phyloP scores from a whole-genome alignment of 2,797 vertebrate genomes.

The Propithecus perrieri region DNA sequence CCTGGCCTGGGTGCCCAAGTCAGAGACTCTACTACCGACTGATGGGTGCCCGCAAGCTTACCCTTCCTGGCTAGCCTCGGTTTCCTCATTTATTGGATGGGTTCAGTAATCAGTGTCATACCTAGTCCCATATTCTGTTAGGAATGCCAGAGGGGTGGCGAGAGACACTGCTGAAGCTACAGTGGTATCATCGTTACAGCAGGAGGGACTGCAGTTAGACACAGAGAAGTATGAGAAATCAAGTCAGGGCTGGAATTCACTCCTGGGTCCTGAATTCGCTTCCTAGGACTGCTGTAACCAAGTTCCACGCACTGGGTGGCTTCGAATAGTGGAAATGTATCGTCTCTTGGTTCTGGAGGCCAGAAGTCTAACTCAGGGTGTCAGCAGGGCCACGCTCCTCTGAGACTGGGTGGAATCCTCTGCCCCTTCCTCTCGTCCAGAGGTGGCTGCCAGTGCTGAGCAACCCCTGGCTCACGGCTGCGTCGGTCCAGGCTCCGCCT shows the following conservation, averaged over 20 bases:
- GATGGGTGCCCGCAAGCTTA: no score
- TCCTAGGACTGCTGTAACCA: not conserved
- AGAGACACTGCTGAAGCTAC: not conserved
- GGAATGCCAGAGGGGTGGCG: not conserved
- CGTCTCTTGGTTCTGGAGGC: not conserved
- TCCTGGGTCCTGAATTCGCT: not conserved
- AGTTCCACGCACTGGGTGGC: not conserved
- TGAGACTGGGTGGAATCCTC: rapidly evolving
- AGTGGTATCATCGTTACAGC: rapidly evolving
- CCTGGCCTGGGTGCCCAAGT: not conserved
- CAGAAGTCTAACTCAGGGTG: not conserved
- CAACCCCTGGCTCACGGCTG: rapidly evolving
- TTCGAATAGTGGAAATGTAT: not conserved
- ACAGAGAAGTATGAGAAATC: not conserved
- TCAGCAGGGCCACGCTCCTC: not conserved
- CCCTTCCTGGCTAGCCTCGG: not conserved
- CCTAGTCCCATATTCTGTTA: not conserved
- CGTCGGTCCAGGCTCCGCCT: not conserved
- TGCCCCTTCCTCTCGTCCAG: not conserved
- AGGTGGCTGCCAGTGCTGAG: rapidly evolving
- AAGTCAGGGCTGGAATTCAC: not conserved
- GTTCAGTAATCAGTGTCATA: not conserved
- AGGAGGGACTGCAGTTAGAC: not conserved
- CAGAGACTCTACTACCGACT: rapidly evolving
- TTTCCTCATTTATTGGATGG: not conserved